Evolutionary conservation across 1,140 invertebrate species (phyloP).

Genomic region (Dermatophagoides farinae): DNA sequence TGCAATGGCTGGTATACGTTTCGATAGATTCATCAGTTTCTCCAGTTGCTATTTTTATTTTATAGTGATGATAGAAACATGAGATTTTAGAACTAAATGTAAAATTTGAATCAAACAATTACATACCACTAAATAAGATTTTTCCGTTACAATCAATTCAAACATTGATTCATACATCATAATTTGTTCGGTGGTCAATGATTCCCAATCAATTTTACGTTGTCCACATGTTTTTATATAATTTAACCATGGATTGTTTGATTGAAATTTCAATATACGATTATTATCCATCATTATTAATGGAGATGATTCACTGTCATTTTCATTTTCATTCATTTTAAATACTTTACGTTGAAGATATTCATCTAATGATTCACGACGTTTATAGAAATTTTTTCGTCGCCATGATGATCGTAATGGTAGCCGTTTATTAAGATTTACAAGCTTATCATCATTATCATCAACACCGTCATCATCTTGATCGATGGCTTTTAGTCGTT

Average conservation of each 20-base stretch:
- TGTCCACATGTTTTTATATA: neutral
- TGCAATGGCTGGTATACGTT: neutral
- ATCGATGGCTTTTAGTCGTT: too few relatives aligned
- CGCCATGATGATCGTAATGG: neutral
- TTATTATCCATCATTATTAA: too few relatives aligned
- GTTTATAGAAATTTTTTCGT: neutral
- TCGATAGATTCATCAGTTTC: neutral
- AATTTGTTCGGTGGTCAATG: neutral
- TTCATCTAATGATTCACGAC: neutral
- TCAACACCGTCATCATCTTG: too few relatives aligned
- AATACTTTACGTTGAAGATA: neutral
- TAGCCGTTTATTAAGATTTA: too few relatives aligned
- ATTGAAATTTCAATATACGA: neutral
- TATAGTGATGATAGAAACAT: neutral
- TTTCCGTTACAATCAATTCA: conserved; percentile 6
- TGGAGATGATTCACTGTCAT: too few relatives aligned
- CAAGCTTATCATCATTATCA: too few relatives aligned
- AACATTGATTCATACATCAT: neutral
- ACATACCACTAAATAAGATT: neutral
- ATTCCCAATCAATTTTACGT: neutral
- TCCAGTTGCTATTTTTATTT: neutral
- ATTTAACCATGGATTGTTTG: neutral
- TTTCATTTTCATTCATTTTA: neutral
- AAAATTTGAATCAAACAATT: neutral
- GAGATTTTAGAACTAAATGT: neutral